These are phyloP conservation scores for Thunnus albacares DNA, from an alignment of 2,797 vertebrate genomes.

Conservation along the genomic window DNA sequence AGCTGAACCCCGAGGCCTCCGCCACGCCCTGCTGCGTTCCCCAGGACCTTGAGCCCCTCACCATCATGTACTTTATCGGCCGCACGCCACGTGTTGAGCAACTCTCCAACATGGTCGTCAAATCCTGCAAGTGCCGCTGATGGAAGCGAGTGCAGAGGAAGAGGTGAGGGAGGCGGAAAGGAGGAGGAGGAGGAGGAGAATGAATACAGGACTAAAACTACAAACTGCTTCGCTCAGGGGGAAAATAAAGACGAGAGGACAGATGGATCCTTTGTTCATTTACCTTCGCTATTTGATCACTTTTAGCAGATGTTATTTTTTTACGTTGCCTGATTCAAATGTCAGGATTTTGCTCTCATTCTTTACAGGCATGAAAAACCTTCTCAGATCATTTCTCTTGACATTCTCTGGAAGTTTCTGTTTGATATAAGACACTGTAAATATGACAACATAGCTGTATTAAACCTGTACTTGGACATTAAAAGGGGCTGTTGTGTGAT, in stretches of 20 bases:
- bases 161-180: slow-evolving; percentile 39
- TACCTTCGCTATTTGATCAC: slow-evolving; percentile 46
- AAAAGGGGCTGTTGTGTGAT: slow-evolving; percentile 60
- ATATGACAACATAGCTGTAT: slow-evolving; percentile 68
- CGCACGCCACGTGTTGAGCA: slow-evolving; percentile 88
- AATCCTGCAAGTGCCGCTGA: slow-evolving; percentile 90
- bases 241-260: slow-evolving; percentile 38
- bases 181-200: slow-evolving; percentile 36
- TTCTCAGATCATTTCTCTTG: slow-evolving; percentile 22
- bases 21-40: slow-evolving; percentile 89
- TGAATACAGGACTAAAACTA: slow-evolving; percentile 33
- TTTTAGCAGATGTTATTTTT: slow-evolving; percentile 58
- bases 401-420: slow-evolving; percentile 57
- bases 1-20: slow-evolving; percentile 89
- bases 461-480: slow-evolving; percentile 69
- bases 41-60: slow-evolving; percentile 90
- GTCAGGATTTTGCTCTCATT: slow-evolving; percentile 49
- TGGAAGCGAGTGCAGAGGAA: slow-evolving; percentile 13
- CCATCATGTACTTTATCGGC: slow-evolving; percentile 89
- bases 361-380: slow-evolving; percentile 52
- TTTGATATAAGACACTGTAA: slow-evolving; percentile 70
- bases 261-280: slow-evolving; percentile 55
- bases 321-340: slow-evolving; percentile 48
- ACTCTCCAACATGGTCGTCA: slow-evolving; percentile 91
- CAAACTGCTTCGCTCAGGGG: slow-evolving; percentile 49